Evolutionary conservation across 2,888 invertebrate species (phyloP), one percentile per base, ranked within the genome.

Genomic region (Leptinotarsa juncta): DNA sequence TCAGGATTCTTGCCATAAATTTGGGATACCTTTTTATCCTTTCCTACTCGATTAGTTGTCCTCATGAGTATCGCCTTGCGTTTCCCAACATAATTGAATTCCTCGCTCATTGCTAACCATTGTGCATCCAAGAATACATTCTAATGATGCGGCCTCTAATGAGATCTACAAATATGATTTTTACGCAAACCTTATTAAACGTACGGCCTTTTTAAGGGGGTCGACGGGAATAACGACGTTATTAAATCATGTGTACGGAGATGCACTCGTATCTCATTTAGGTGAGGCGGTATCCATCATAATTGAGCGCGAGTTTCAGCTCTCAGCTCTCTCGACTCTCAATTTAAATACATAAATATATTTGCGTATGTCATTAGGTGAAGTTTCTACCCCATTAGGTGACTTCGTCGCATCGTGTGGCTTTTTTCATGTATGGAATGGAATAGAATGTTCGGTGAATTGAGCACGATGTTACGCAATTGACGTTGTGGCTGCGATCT

Each of bases 141-240:
- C 85, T 86, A 85, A 85, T 85, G 84, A 86, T 84, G 85, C 82
- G 84, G 83, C 81, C 81, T 81, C 83, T 85, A 85, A 85, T 85
- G 84, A 85, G 83, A 82, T 83, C 81, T 81, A 80, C 82, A 81
- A 82, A 82, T 82, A 80, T 81, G 76, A 81, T 82, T 83, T 83
- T 82, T 83, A 78, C 80, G 75, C 80, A 80, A 80, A 80, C 79
- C 80, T 78, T 80, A 80, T 80, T 80, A 80, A 80, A 79, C 73
- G 73, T 75, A 78, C 78, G 71, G 77, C 73, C 77, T 76, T 77
- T 79, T 78, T 76, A 77, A 71, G 72, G 74, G 77, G 76, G 71
- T 73, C 72, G 75, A 68, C 72, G 70, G 75, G 70, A 76, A 70
- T 79, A 79, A 79, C 77, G 78, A 79, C 77, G 79, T 80, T 78